phyloP scores from a whole-genome alignment of 2,113 vertebrate species.

The Orthonyx spaldingii region DNA sequence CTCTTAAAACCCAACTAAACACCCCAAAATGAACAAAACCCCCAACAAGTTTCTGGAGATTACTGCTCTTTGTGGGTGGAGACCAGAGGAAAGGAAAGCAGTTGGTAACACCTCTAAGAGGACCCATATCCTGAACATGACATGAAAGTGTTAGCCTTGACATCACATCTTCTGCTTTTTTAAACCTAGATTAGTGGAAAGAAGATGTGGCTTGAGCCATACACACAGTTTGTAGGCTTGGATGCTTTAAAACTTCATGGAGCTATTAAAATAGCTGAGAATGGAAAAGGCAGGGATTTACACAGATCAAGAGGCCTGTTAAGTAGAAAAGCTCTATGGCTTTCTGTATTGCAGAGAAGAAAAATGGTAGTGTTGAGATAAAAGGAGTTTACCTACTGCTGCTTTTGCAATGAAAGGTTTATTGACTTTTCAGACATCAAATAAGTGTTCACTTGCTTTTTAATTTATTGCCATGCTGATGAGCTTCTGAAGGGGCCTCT shows the following conservation, averaged over 20 bases:
- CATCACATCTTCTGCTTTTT: not conserved
- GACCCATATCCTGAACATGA: not conserved
- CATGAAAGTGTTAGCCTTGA: not conserved
- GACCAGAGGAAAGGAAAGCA: not conserved
- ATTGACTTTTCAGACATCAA: not conserved
- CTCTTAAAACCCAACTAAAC: not conserved
- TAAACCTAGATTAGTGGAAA: not conserved
- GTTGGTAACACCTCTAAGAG: not conserved
- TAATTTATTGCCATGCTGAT: not conserved
- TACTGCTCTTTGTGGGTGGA: not conserved
- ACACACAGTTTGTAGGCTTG: not conserved
- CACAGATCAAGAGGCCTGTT: not conserved
- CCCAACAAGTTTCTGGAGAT: not conserved
- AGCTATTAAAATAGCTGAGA: not conserved
- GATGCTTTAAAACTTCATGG: not conserved
- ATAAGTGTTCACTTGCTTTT: not conserved
- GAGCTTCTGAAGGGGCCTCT: not conserved
- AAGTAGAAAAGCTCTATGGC: not conserved
- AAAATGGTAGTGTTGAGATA: not conserved
- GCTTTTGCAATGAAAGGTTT: not conserved
- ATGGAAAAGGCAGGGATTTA: not conserved
- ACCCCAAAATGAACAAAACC: not conserved
- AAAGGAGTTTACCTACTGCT: not conserved
- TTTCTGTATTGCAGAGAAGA: not conserved
- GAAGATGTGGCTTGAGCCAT: not conserved